phyloP scores from a whole-genome alignment of 53 echinoderm and acorn worm genomes.

The Stichopus horrens region DNA sequence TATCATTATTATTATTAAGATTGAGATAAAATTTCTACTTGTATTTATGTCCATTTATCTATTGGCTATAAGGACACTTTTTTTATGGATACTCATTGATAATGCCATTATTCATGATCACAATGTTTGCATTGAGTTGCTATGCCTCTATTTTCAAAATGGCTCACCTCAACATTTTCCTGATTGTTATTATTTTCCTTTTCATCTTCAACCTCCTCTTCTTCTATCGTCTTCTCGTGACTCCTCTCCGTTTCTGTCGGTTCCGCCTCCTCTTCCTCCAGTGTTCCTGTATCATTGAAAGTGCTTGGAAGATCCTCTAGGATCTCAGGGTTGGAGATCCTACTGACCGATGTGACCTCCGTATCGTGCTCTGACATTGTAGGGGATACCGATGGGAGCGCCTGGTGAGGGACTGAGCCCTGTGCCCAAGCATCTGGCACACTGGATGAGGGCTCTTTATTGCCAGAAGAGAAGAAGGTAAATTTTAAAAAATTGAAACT shows the following conservation, averaged over 20 bases:
- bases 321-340: conserved; percentile 68
- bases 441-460: conserved; percentile 79
- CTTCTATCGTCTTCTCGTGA: conserved; percentile 53
- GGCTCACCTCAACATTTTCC: neutral
- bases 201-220: conserved; percentile 20
- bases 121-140: neutral
- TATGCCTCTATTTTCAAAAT: neutral
- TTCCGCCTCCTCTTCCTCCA: conserved; percentile 58
- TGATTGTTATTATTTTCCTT: conserved; percentile 17
- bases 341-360: conserved; percentile 82
- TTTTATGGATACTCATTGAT: no score
- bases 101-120: no score
- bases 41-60: no score
- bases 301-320: conserved; percentile 74
- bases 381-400: conserved; percentile 75
- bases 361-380: conserved; percentile 83
- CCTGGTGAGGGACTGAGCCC: conserved; percentile 83
- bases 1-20: no score
- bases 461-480: conserved; percentile 7
- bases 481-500: neutral
- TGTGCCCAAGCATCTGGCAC: conserved; percentile 97
- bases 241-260: conserved; percentile 45
- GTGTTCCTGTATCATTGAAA: conserved; percentile 67
- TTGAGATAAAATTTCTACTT: no score
- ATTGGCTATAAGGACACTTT: no score